Conservation (phyloP, 1,140 invertebrate species). For the Tetramorium simillimum region DNA sequence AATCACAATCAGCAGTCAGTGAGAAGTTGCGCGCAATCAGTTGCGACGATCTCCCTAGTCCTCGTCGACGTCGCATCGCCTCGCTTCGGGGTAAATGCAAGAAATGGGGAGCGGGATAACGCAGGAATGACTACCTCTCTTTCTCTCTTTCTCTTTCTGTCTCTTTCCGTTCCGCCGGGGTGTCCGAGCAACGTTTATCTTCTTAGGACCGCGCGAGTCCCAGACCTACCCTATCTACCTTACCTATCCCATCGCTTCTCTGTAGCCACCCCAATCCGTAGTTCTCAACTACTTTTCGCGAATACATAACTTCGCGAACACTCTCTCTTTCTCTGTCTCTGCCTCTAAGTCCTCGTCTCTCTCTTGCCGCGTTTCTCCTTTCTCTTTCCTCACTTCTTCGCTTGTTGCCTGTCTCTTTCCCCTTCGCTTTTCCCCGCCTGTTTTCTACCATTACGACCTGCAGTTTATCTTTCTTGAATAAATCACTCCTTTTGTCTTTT, state of each 20-base stretch:
- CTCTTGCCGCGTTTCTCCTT: not conserved
- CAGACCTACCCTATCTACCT: constrained; percentile 36
- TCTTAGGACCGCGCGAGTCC: constrained; percentile 1
- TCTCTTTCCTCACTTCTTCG: constrained; percentile 13
- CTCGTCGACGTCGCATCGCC: constrained; percentile 59
- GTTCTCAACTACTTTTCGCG: constrained; percentile 62
- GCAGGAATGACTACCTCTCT: constrained; percentile 42
- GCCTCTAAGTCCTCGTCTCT: constrained; percentile 2
- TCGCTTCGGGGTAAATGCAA: constrained; percentile 56
- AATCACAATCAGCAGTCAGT: constrained; percentile 81
- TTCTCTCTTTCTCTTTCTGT: not conserved
- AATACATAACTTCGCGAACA: constrained; percentile 64
- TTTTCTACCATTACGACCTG: constrained; percentile 49
- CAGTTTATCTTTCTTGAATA: constrained; percentile 61
- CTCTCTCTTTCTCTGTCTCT: constrained; percentile 11
- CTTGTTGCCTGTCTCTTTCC: constrained; percentile 30
- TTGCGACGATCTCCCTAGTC: constrained; percentile 64
- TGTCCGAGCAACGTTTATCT: constrained; percentile 50
- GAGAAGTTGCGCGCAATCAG: constrained; percentile 65
- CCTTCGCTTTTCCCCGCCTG: not conserved
- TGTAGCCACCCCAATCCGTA: constrained; percentile 30
- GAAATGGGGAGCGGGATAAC: constrained; percentile 54
- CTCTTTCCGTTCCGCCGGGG: not conserved
- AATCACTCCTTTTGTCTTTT: constrained; percentile 41
- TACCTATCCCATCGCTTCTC: constrained; percentile 17